Percentiles rank a stretch among this genome's conserved stretches.
Conservation (phyloP, 2,113 vertebrate species). For the Barbus barbus region DNA sequence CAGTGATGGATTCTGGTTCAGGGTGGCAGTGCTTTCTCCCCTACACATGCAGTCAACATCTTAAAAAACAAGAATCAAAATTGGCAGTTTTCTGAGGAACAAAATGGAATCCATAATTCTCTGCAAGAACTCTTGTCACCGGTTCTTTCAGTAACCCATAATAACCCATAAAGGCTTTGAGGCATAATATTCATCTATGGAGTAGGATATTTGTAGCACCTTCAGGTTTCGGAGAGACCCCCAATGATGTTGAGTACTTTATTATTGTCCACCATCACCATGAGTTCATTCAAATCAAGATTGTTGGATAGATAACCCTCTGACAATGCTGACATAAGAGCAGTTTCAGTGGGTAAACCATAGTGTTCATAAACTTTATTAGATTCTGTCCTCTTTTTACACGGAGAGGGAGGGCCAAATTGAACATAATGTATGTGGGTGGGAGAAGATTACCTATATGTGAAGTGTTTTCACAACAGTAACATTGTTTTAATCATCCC, state of each 20-base stretch:
- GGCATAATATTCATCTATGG: background rate
- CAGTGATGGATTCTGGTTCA: slow-evolving; percentile 4
- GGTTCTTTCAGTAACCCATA: background rate
- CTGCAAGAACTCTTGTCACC: background rate
- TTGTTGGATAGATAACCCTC: background rate
- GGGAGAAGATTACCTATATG: slow-evolving; percentile 3
- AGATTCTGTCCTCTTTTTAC: background rate
- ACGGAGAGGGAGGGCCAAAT: background rate
- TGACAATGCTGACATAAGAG: background rate
- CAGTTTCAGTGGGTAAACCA: background rate
- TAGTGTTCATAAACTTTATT: slow-evolving; percentile 3
- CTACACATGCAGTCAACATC: background rate
- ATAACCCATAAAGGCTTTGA: background rate
- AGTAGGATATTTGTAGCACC: background rate
- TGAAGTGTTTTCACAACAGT: background rate
- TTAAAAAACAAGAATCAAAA: background rate
- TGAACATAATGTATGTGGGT: slow-evolving; percentile 24
- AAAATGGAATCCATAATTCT: background rate
- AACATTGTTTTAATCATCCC: background rate
- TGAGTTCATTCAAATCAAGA: background rate
- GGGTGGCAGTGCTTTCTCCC: background rate
- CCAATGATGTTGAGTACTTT: background rate
- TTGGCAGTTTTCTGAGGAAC: background rate
- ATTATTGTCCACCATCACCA: background rate
- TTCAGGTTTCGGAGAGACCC: background rate